Evolutionary conservation across 1,140 invertebrate genomes (phyloP), one percentile per base, ranked within the genome.

Genomic region (Drosophila seguyi): DNA sequence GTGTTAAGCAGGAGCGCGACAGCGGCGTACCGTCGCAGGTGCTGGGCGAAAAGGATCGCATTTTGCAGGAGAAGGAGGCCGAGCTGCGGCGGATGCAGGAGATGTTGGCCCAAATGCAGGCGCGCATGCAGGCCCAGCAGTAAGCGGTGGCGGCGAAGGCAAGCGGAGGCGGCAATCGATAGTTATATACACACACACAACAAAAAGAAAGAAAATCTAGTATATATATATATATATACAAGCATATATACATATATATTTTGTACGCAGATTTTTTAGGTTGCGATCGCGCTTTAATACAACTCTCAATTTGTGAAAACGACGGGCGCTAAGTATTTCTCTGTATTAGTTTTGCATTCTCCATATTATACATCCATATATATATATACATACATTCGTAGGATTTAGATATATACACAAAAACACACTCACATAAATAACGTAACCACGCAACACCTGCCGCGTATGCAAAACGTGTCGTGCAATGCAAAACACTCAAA

Each of bases 101-200:
- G 93, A 98, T 98, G 95, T 93, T 99, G 71, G 96, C 97, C 34
- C 96, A 97, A 91, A 99, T 99, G 98, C 97, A 99, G 93, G 97
- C 96, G 0, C 96, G 97, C 93, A 97, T 97, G 94, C 96, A 97
- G 91, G 94, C 96, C 91, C 94, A 94, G 69, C 93, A 94, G 82
- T 92, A 41, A 75, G 16, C 13, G 2, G 13, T 11, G 11, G 1
- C 14, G 14, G n/a, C 5, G 8, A 2, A 0, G 18, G 44, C 48
- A 52, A 27, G 31, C 52, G 14, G 52, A 41, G 55, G 53, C 61
- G 61, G 29, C 75, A 74, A 71, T 45, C 36, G 91, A 98, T 99
- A 97, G 97, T 99, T 93, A 97, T 96, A 2, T 96, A 97, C 94
- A 94, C 63, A 92, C 16, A 29, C n/a, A n/a, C n/a, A n/a, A n/a